Evolutionary conservation across 2,888 invertebrate species (phyloP).

Genomic region (Ophion ventricosus): DNA sequence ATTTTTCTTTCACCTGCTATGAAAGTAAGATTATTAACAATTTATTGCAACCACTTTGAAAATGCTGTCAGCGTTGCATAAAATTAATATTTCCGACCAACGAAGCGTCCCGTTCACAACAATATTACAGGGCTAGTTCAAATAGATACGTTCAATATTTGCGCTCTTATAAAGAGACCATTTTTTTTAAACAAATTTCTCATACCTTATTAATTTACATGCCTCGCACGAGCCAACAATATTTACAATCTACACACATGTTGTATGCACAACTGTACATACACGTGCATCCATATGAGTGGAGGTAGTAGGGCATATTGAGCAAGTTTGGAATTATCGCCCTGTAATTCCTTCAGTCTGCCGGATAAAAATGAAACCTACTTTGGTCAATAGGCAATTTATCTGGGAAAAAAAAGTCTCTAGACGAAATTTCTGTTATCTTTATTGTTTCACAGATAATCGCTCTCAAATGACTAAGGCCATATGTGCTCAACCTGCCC

Average conservation of each 20-base stretch:
- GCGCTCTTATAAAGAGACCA: not conserved
- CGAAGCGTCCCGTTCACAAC: not conserved
- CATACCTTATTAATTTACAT: not conserved
- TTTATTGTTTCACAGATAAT: too few relatives aligned
- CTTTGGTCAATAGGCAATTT: too few relatives aligned
- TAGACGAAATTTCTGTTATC: too few relatives aligned
- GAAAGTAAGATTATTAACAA: not conserved
- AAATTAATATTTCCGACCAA: not conserved
- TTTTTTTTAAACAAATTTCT: not conserved
- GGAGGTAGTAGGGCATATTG: not conserved
- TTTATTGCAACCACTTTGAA: not conserved
- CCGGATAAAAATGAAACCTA: too few relatives aligned
- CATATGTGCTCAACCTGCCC: too few relatives aligned
- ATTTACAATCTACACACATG: not conserved
- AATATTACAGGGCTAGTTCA: not conserved
- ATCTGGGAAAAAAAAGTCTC: too few relatives aligned
- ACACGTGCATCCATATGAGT: not conserved
- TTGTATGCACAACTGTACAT: not conserved
- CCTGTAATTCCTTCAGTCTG: too few relatives aligned
- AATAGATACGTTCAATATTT: not conserved
- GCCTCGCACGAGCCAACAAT: not conserved
- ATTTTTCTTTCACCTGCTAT: slow-evolving; percentile 40
- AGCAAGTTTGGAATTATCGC: too few relatives aligned
- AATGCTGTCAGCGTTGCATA: not conserved
- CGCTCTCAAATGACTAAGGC: too few relatives aligned